Evolutionary conservation across 2,888 invertebrate species (phyloP), one percentile per base, ranked within the genome.

Genomic region (Athrips mouffetella): DNA sequence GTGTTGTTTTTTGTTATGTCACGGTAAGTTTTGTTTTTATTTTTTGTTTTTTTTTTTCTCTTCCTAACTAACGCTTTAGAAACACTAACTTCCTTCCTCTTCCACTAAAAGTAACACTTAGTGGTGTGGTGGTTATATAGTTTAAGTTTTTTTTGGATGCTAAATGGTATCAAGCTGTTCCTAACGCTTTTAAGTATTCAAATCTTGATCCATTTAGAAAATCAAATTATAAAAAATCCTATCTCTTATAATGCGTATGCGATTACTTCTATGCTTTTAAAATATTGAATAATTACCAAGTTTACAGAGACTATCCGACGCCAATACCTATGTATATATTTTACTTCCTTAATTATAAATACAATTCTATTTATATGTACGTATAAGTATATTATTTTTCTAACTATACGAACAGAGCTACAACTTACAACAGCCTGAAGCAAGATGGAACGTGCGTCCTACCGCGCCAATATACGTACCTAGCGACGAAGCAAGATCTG

Each of bases 111-210:
- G 48, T 65, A 59, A 60, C 58, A 58, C 55, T 57, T 80, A 78
- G 85, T 87, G 86, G 88, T 88, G 87, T 86, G 85, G 85, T 87
- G 88, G 87, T 88, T 70, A 65, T n/a, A n/a, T 60, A 67, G 62
- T 65, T 66, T 62, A 55, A 57, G 59, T 59, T 63, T 54, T 63
- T 63, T 57, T 57, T 54, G 60, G 57, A 60, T 64, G 60, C 57
- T 54, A 54, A 62, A 63, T 65, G 63, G 63, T 57, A 65, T 67
- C 60, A 54, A 69, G 67, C 54, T 53, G 41, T 52, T 51, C 66
- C 55, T 65, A 65, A 52, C 37, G 45, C 58, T 60, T 59, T 57
- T 18, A n/a, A 25, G 21, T 25, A 25, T 45, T 20, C 11, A 18
- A 65, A 52, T 64, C 67, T 68, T 64, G 66, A 61, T 56, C 60